phyloP scores from a whole-genome alignment of 2,113 vertebrate species.

The Tringa solitaria region DNA sequence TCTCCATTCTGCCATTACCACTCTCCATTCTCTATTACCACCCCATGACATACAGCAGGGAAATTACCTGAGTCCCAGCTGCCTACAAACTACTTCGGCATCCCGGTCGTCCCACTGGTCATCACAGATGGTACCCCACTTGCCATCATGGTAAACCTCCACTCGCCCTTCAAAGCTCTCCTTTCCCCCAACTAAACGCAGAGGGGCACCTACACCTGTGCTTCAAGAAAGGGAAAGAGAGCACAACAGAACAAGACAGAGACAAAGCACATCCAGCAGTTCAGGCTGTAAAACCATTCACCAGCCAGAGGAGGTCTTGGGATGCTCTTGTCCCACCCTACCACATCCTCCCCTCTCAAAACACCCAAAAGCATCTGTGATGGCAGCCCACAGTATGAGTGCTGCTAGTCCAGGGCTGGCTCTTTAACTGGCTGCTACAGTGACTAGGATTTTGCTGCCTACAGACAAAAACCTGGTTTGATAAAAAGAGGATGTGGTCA shows the following conservation, averaged over 20 bases:
- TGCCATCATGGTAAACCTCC: slow-evolving; percentile 85
- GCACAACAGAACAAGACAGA: neutral
- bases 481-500: neutral
- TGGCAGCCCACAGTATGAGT: neutral
- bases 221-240: slow-evolving; percentile 50
- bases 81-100: slow-evolving; percentile 89
- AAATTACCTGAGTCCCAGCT: slow-evolving; percentile 84
- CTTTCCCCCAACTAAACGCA: slow-evolving; percentile 86
- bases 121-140: slow-evolving; percentile 90
- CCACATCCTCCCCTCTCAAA: neutral
- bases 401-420: neutral
- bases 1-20: neutral
- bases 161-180: slow-evolving; percentile 88
- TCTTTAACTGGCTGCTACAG: neutral
- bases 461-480: neutral
- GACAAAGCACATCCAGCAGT: neutral
- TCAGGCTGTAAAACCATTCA: neutral
- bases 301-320: neutral
- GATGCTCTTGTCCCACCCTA: neutral
- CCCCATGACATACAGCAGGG: neutral
- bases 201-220: slow-evolving; percentile 80
- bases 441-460: neutral
- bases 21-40: neutral
- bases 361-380: rapidly evolving
- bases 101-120: slow-evolving; percentile 91